Evolutionary conservation across 2,888 invertebrate species (phyloP), one percentile per base, ranked within the genome.

Genomic region (Panorpa germanica): DNA sequence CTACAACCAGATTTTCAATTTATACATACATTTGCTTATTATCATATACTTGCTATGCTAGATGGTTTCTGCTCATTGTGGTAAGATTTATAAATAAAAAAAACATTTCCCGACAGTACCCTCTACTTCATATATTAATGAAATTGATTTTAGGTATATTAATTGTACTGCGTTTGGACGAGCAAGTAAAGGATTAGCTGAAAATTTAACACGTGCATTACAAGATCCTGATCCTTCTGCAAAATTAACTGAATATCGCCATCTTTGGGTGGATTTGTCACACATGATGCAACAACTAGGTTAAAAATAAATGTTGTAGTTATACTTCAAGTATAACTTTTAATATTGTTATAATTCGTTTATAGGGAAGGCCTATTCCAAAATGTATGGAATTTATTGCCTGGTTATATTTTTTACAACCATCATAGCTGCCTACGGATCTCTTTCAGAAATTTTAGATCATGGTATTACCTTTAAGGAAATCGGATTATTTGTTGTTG

Each of bases 261-360:
- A 72, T 45, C 52, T 71, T 12, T 70, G 71, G 72, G 71, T 74
- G 2, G 75, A 76, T 42, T 50, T 76, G 14, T 75, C 74, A 3
- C 73, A 75, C 39, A 72, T 75, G 71, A 75, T 75, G 75, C 75
- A 76, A 45, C 75, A 76, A 45, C 50, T 75, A 40, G 75, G 72
- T 53, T 45, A 37, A 26, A 5, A 22, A 11, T 25, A 19, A 12
- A 15, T 17, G 14, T 6, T 25, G 14, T 4, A 13, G 12, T 11
- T 25, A 15, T 13, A 15, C 8, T 11, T 4, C 10, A 25, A n/a
- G n/a, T n/a, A n/a, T n/a, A n/a, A n/a, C n/a, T n/a, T n/a, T 27
- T 27, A 27, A 15, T 17, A n/a, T 4, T 5, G n/a, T 17, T 12
- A 5, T 9, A 27, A 27, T 18, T 28, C 10, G 5, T 28, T 28